Evolutionary conservation across 1,140 invertebrate genomes (phyloP).

Genomic region (Brachystomella parvula): DNA sequence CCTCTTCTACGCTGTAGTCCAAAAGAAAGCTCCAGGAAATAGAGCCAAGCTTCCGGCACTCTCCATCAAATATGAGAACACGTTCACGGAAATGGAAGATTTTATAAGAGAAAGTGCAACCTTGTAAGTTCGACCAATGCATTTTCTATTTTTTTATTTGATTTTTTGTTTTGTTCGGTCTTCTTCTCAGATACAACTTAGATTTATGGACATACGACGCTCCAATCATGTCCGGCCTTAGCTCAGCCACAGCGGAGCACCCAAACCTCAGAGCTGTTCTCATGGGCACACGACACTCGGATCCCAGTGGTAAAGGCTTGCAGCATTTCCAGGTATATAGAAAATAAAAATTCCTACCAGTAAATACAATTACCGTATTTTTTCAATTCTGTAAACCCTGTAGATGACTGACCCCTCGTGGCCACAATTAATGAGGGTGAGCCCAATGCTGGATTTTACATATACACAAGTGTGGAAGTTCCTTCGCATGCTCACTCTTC

Average conservation of each 20-base stretch:
- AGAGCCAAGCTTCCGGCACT: constrained; percentile 53
- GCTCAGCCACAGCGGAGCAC: constrained; percentile 53
- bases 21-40: constrained; percentile 47
- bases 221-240: constrained; percentile 62
- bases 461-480: constrained; percentile 86
- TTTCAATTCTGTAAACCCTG: constrained; percentile 25
- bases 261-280: constrained; percentile 67
- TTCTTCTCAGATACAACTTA: constrained; percentile 56
- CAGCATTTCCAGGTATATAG: constrained; percentile 56
- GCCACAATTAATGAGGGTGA: constrained; percentile 79
- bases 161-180: background rate
- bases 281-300: constrained; percentile 77
- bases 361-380: background rate
- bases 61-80: constrained; percentile 64
- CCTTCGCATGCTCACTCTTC: constrained; percentile 61
- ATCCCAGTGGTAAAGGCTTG: constrained; percentile 65
- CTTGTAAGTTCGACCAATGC: background rate
- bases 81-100: constrained; percentile 76
- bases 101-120: constrained; percentile 60
- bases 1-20: constrained; percentile 57
- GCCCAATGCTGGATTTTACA: constrained; percentile 79
- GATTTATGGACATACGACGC: constrained; percentile 59
- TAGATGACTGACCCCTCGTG: constrained; percentile 76
- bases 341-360: background rate
- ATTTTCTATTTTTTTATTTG: background rate